Conservation (phyloP, 2,888 invertebrate species). For the Xestia ashworthii region DNA sequence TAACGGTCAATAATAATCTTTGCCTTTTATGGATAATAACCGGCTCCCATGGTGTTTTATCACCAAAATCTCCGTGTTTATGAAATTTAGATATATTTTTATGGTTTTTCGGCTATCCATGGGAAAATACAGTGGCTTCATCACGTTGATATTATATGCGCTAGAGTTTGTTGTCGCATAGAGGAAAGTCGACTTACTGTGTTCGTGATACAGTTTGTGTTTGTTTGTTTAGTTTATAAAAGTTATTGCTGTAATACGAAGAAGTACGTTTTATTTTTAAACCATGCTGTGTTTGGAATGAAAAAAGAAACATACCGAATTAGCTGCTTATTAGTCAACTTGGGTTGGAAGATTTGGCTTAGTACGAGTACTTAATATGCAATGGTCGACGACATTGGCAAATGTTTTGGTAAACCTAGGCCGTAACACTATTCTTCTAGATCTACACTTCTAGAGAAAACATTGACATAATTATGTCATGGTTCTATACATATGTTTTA, state of each 20-base stretch:
- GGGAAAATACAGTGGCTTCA: slow-evolving; percentile 72
- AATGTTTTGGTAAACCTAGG: not conserved
- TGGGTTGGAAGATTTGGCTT: not conserved
- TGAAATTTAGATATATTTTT: slow-evolving; percentile 73
- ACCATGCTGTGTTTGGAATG: slow-evolving; percentile 58
- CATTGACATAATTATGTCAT: not conserved
- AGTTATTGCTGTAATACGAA: slow-evolving; percentile 56
- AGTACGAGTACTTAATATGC: not conserved
- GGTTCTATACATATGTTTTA: not conserved
- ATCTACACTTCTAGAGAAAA: not conserved
- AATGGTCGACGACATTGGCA: not conserved
- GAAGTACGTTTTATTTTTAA: slow-evolving; percentile 42
- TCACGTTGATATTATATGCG: slow-evolving; percentile 63
- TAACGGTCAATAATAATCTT: slow-evolving; percentile 62
- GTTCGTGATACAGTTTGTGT: slow-evolving; percentile 8
- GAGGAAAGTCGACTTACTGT: not conserved
- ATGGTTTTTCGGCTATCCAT: slow-evolving; percentile 65
- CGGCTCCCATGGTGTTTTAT: slow-evolving; percentile 74
- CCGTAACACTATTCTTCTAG: not conserved
- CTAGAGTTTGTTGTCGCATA: not conserved
- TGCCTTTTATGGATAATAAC: slow-evolving; percentile 65
- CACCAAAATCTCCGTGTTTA: slow-evolving; percentile 72
- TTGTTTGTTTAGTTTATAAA: not conserved
- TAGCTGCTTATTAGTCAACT: slow-evolving; percentile 45
- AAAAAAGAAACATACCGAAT: slow-evolving; percentile 33